Conservation (phyloP, 2,113 vertebrate species). For the Psammodynastes pulverulentus region DNA sequence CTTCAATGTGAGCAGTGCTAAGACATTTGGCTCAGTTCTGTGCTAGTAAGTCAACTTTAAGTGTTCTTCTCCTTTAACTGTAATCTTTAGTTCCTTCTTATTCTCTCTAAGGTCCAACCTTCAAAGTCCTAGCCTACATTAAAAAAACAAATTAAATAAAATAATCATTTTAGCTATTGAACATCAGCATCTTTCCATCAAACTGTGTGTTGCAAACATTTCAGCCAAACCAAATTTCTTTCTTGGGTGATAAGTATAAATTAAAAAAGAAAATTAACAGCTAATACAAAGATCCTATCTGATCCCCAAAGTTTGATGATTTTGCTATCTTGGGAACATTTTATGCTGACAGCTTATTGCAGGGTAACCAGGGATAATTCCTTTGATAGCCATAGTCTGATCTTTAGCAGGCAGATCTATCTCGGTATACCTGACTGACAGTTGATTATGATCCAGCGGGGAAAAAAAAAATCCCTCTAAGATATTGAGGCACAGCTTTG, state of each 20-base stretch:
- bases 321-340: constrained; percentile 5
- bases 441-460: background rate
- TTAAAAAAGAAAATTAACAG: constrained; percentile 16
- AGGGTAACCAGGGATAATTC: background rate
- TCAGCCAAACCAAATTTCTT: constrained; percentile 34
- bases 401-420: background rate
- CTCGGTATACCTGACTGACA: background rate
- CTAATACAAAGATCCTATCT: constrained; percentile 6
- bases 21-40: background rate
- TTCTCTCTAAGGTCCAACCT: background rate
- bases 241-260: constrained; percentile 21
- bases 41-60: background rate
- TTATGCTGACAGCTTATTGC: background rate
- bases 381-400: background rate
- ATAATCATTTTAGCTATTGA: constrained; percentile 4
- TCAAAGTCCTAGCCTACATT: background rate
- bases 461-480: background rate
- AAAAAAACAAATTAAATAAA: background rate
- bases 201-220: constrained; percentile 35
- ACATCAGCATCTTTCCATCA: constrained; percentile 38
- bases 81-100: background rate
- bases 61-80: background rate
- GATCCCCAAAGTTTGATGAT: background rate
- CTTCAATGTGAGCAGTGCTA: background rate
- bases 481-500: background rate